Conservation (phyloP, 1,140 invertebrate genomes). For the Metaphire vulgaris region DNA sequence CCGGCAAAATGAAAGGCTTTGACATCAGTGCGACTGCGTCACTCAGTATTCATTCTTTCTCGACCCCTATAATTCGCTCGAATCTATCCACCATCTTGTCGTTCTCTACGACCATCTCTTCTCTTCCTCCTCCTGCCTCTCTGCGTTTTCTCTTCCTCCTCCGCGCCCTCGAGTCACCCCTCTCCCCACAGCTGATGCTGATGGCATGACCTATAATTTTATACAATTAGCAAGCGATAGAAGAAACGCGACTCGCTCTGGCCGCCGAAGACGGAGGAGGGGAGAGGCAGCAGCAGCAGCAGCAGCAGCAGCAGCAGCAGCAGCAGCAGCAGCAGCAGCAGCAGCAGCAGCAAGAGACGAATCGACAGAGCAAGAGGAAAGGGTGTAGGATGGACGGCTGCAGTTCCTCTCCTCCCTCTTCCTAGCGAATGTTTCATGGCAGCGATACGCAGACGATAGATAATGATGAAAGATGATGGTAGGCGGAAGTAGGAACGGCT, state of each 20-base stretch:
- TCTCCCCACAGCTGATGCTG: neutral
- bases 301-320: no score
- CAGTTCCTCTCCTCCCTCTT: neutral
- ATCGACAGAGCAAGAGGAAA: neutral
- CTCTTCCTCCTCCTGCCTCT: neutral
- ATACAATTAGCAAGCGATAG: neutral
- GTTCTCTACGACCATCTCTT: neutral
- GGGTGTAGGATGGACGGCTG: neutral
- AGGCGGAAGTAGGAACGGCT: neutral
- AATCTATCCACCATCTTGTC: neutral
- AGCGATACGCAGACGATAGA: neutral
- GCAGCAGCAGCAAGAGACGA: neutral
- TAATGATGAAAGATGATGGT: neutral
- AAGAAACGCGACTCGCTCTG: neutral
- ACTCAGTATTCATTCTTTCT: no score
- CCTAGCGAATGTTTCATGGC: neutral
- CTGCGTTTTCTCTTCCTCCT: neutral
- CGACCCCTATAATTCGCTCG: neutral
- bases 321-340: no score
- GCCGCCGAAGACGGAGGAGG: neutral
- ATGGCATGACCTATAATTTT: neutral
- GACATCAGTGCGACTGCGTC: neutral
- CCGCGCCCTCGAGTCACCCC: neutral
- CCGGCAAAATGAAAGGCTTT: neutral
- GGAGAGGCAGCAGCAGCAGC: neutral